These are phyloP conservation scores for Elephantulus edwardii DNA, from an alignment of 2,113 vertebrate species.

Conservation along the genomic window DNA sequence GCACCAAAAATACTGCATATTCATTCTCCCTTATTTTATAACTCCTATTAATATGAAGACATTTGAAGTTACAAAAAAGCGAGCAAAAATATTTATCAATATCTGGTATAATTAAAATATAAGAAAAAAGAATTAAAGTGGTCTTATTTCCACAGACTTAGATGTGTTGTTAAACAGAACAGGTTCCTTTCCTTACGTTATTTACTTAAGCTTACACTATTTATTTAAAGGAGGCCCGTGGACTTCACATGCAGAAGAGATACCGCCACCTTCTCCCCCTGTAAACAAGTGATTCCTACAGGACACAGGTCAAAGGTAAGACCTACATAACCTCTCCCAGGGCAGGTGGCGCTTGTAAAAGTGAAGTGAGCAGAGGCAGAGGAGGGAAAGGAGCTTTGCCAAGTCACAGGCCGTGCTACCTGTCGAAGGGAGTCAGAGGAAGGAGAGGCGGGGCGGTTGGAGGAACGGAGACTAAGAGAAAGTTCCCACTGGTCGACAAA, in stretches of 20 bases:
- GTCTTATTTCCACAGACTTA: not conserved
- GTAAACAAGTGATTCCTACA: not conserved
- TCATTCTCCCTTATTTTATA: not conserved
- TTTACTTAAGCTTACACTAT: not conserved
- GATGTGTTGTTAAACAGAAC: not conserved
- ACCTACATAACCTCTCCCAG: not conserved
- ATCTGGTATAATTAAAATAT: not conserved
- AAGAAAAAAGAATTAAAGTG: too few species aligned
- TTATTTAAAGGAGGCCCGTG: not conserved
- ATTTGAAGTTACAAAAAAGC: not conserved
- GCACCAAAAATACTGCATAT: not conserved
- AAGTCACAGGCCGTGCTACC: slow-evolving; percentile 85
- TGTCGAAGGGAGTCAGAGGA: slow-evolving; percentile 90
- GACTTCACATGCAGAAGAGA: not conserved
- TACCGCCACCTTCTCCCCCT: not conserved
- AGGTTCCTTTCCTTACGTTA: too few species aligned
- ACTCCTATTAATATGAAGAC: not conserved
- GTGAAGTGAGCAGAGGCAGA: slow-evolving; percentile 58
- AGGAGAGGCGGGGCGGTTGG: slow-evolving; percentile 84
- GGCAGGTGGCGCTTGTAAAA: slow-evolving; percentile 23
- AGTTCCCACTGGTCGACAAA: slow-evolving; percentile 93
- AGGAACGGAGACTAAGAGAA: slow-evolving; percentile 85
- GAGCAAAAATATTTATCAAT: not conserved
- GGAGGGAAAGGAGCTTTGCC: slow-evolving; percentile 56
- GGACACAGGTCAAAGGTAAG: not conserved